A percentile compares a stretch with the other conserved stretches of the same genome.
phyloP scores from a whole-genome alignment of 2,888 invertebrate genomes.

The Eupithecia vulgata region DNA sequence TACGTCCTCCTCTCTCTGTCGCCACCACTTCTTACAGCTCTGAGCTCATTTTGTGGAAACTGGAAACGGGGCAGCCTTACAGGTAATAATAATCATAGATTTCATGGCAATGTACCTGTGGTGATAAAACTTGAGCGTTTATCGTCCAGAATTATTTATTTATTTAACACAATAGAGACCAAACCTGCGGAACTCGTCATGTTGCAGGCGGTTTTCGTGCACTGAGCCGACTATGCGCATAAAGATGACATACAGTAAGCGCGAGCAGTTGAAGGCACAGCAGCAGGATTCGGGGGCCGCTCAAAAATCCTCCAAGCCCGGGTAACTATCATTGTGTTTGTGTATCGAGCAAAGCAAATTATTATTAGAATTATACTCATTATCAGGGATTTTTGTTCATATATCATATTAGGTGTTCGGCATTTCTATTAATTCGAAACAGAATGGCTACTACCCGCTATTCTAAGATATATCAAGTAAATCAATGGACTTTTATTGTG shows the following conservation, averaged over 20 bases:
- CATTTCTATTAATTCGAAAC: too few species aligned
- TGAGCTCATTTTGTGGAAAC: conserved; percentile 91
- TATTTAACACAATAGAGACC: background rate
- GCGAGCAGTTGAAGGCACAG: conserved; percentile 49
- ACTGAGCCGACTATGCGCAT: conserved; percentile 83
- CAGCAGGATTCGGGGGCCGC: background rate
- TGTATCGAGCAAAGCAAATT: background rate
- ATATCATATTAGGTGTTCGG: too few species aligned
- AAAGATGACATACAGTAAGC: conserved; percentile 82
- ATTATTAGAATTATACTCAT: background rate
- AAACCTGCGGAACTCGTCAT: background rate
- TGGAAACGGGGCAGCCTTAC: conserved; percentile 92
- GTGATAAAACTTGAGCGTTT: background rate
- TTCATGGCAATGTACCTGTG: background rate
- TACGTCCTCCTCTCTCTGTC: conserved; percentile 86
- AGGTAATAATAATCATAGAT: conserved; percentile 55
- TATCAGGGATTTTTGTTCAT: too few species aligned
- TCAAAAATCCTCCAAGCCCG: background rate
- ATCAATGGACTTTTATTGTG: background rate
- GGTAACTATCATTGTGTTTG: background rate
- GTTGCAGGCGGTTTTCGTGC: conserved; percentile 74
- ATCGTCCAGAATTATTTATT: too few species aligned
- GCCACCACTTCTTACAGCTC: conserved; percentile 91
- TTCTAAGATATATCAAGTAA: background rate
- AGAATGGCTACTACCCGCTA: background rate